Percentiles rank a stretch among this genome's conserved stretches.
These are phyloP conservation scores for Osmerus mordax DNA, from an alignment of 2,113 vertebrate genomes.

Conservation along the genomic window DNA sequence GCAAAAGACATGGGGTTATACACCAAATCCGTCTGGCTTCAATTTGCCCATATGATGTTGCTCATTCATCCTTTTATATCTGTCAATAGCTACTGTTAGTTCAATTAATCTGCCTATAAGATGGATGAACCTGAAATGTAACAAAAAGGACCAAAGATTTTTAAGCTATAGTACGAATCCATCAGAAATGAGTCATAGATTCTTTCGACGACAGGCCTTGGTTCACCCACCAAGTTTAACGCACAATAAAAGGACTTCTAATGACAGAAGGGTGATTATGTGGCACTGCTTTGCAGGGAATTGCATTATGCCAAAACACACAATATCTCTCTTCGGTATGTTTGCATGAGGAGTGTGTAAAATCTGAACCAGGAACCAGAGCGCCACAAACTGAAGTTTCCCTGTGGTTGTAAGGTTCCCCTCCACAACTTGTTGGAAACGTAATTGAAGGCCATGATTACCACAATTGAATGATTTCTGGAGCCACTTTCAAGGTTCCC, in stretches of 20 bases:
- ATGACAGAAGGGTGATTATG: background rate
- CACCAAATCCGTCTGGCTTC: background rate
- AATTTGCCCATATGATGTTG: background rate
- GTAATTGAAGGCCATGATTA: slow-evolving; percentile 61
- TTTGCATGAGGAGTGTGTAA: slow-evolving; percentile 22
- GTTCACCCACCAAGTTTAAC: slow-evolving; percentile 5
- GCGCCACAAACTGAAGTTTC: slow-evolving; percentile 34
- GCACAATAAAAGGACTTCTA: background rate
- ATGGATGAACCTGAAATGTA: background rate
- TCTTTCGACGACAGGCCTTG: background rate
- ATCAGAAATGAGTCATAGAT: too few species aligned
- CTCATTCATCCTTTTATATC: background rate
- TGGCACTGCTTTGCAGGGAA: slow-evolving; percentile 14
- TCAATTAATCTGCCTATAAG: slow-evolving; percentile 10
- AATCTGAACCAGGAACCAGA: slow-evolving; percentile 23
- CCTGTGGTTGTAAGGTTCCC: slow-evolving; percentile 22
- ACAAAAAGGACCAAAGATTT: background rate
- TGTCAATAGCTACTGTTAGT: slow-evolving; percentile 8
- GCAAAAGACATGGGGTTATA: background rate
- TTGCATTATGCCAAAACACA: slow-evolving; percentile 28
- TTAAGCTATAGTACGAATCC: background rate
- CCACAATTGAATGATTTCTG: slow-evolving; percentile 50
- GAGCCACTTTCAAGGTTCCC: slow-evolving; percentile 26
- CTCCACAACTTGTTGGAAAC: slow-evolving; percentile 33
- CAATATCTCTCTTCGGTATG: slow-evolving; percentile 14